Base-by-base conservation (phyloP, 2,888 invertebrate genomes). In the Zaprionus lineosus region DNA sequence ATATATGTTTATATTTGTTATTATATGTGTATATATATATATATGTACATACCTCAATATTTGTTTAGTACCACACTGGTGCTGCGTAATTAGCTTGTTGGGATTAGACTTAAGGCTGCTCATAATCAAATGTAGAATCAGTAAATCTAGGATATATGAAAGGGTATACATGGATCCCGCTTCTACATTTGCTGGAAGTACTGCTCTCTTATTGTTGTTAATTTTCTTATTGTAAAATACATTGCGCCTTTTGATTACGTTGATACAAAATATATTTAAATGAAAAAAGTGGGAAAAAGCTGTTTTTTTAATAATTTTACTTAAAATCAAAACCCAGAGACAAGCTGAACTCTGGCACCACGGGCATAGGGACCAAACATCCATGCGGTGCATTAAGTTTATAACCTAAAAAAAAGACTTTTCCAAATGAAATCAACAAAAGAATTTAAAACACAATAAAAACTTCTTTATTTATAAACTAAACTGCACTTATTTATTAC, bases 21-120 rank as follows among this genome's bases (percentile, higher is more conserved):
- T n/a, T n/a, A n/a, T n/a, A n/a, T n/a, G n/a, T n/a, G n/a, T n/a
- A n/a, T n/a, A n/a, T n/a, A n/a, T n/a, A n/a, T n/a, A n/a, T n/a
- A n/a, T n/a, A n/a, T n/a, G n/a, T n/a, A 56, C 50, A 46, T 39
- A 58, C 33, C 46, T 57, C 15, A 19, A 21, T 40, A 19, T 53
- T 51, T 50, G 40, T 53, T 68, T 36, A 2, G 9, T 60, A 55
- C 55, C 73, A 68, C 60, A 74, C 73, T 43, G 68, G 74, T n/a
- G 55, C 68, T 44, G 68, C 61, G 61, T 67, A 65, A 44, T 36
- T 46, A 2, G 26, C 39, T 62, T 48, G 43, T 55, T 72, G 52
- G 67, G 31, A 26, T 46, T 43, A 46, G 29, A 47, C 40, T 48
- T 43, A 39, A 12, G 29, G 34, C 34, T 40, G 43, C 8, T 34